Base-by-base conservation (phyloP, 2,797 vertebrate species). In the Buphagus erythrorhynchus region DNA sequence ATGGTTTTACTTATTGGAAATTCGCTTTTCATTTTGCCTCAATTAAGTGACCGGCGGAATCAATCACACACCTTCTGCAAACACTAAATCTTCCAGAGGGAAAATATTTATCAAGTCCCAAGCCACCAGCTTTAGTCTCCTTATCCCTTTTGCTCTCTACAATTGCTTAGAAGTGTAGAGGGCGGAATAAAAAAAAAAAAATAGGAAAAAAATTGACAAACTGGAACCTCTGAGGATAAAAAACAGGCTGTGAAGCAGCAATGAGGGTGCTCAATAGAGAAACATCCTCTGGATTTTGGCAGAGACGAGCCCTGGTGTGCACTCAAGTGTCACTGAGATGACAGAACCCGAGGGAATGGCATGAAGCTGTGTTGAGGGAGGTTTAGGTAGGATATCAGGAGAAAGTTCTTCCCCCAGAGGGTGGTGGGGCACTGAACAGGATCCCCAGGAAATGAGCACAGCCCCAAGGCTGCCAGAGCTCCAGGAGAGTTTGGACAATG, bases 21-120 rank as follows among this genome's bases (percentile, higher is more conserved):
- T 96, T 97, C 96, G 49, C 96, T 97, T 97, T 98, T 97, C 97
- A 97, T 98, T 98, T 98, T 97, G 57, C 97, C 97, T 97, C 98
- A 98, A 97, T 98, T 98, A 98, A 98, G 95, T 93, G 96, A 97
- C 97, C 86, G 16, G 94, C 4, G 13, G 91, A 97, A 98, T 98
- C 97, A 97, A 98, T 98, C 97, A 98, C 72, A 24, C 55, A 95
- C 95, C 93, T 96, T 89, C 96, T 97, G 95, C 93, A 48, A 97
- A 95, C 92, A 88, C 92, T 98, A 97, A 88, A 97, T 97, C 97
- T 98, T 98, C 96, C 92, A 43, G 87, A 96, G 95, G 88, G 92
- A 86, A 97, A 98, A 96, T 97, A 97, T 97, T 97, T 97, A 97
- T 97, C 96, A 97, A 97, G 90, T 78, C 95, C 88, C 90, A 94